Base-by-base conservation (phyloP, 92 coral and sea anemone species). In the Muricea muricata region DNA sequence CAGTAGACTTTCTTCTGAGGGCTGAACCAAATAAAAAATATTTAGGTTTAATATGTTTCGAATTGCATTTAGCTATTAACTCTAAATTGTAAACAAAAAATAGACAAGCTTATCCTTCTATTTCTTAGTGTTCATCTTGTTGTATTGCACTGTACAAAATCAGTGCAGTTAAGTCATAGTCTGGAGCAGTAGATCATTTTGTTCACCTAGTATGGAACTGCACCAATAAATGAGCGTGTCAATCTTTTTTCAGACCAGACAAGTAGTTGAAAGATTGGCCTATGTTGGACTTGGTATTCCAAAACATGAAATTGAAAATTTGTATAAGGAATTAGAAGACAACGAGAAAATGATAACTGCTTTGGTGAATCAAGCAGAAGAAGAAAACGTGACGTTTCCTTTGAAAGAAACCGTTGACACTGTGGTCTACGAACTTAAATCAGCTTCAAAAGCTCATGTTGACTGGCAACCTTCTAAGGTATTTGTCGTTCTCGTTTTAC, bases 381-480 rank as follows among this genome's bases (percentile, higher is more conserved):
- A 28, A 32, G 23, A 26, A 39, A 63, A 63, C 70, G n/a, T 26
- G 39, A 28, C 13, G 1, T 7, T 63, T 25, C 37, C 37, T 30
- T 63, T 63, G 7, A 63, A 63, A 63, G 70, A 63, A 4, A 25
- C 28, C 13, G 35, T 63, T 30, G 70, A 29, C 18, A 32, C 35
- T 1, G 0, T 63, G 28, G 7, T 18, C 13, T 32, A 63, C 11
- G 37, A 63, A 8, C 21, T 63, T 4, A 25, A 5, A 13, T 0
- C 70, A 2, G 70, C 70, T 10, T 18, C 20, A 0, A 25, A 12
- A 0, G 70, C 70, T 30, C n/a, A 63, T 13, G 3, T 2, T 20
- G 70, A 26, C 12, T 63, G 70, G 70, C 31, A 60, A 60, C 68
- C 68, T 24, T 60, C 68, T 28, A 60, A 60, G 68, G 68, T 60